A percentile compares a stretch with the other conserved stretches of the same genome.
Conservation (phyloP, 1,140 invertebrate genomes). For the Himalopsyche phryganea region DNA sequence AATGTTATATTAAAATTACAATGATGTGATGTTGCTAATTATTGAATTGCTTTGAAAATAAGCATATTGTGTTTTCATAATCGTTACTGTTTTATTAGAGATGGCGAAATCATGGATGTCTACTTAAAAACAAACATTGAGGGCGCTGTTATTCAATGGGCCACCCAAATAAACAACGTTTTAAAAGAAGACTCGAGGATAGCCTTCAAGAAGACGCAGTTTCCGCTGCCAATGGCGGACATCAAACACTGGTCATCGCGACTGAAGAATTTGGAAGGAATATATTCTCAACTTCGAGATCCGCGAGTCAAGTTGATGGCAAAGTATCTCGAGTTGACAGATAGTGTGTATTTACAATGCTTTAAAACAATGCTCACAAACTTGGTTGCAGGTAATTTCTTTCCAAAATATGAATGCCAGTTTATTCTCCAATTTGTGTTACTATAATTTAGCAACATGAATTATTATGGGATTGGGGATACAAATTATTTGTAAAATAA, state of each 20-base stretch:
- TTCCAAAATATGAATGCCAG: neutral
- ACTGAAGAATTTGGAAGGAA: constrained; percentile 72
- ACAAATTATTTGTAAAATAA: neutral
- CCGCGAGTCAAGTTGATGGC: constrained; percentile 77
- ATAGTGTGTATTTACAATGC: constrained; percentile 68
- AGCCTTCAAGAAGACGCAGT: constrained; percentile 55
- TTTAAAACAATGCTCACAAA: constrained; percentile 68
- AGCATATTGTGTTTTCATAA: neutral
- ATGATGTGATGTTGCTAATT: too few relatives aligned
- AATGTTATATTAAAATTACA: too few relatives aligned
- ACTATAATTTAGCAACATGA: neutral
- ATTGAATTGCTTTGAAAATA: too few relatives aligned
- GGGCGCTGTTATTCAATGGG: constrained; percentile 79
- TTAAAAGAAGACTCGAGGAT: constrained; percentile 69
- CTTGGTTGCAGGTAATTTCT: constrained; percentile 56
- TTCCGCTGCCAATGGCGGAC: constrained; percentile 69
- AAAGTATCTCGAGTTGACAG: constrained; percentile 66
- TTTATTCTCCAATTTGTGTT: neutral
- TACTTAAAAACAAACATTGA: constrained; percentile 73
- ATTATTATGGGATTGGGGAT: neutral
- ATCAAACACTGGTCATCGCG: constrained; percentile 67
- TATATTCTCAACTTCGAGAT: constrained; percentile 78
- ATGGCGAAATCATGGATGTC: constrained; percentile 58
- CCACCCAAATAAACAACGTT: constrained; percentile 70
- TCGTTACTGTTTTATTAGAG: constrained; percentile 36